Base-by-base conservation (phyloP, 2,888 invertebrate species). In the Sepiola atlantica region DNA sequence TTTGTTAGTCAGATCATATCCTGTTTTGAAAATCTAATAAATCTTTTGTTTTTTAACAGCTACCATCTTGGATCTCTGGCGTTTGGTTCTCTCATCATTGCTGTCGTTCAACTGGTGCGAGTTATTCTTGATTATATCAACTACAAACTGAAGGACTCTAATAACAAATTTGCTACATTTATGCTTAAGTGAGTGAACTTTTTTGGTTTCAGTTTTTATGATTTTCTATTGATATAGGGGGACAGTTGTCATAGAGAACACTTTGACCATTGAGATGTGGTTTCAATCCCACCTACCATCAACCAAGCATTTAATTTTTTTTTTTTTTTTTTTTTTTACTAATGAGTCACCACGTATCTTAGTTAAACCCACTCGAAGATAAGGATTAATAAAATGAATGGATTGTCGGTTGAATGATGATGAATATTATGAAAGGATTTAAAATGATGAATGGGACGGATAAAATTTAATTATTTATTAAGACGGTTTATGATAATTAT, bases 21-120 rank as follows among this genome's bases (percentile, higher is more conserved):
- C 57, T 61, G 21, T 21, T 21, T 24, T 57, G 10, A 20, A 3
- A 55, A 20, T 20, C 55, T 20, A 55, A n/a, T 28, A 77, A 77
- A 28, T n/a, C 28, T 77, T 8, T n/a, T 77, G 28, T 77, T 77
- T n/a, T 45, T 45, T 45, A 4, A 94, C 97, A 98, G 98, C 94
- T 99, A 98, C 97, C 98, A 99, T 97, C 97, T 98, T 95, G 99
- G 99, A 12, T 99, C 99, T 0, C 97, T 99, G 35, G 99, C 99
- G 0, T 98, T 99, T 96, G 99, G 99, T 0, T 98, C 99, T 0
- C 98, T 99, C 16, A 98, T 99, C 94, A 98, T 99, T 95, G 98
- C 99, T 28, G 98, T 99, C 94, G 98, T 99, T 94, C 98, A 99
- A 94, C 98, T 99, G 95, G 98, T 99, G 95, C 98, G 99, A 35